A percentile compares a stretch with the other conserved stretches of the same genome.
Evolutionary conservation across 30 jellyfish, hydroid and myxozoan genomes (phyloP).

Genomic region (Mastigias papua): DNA sequence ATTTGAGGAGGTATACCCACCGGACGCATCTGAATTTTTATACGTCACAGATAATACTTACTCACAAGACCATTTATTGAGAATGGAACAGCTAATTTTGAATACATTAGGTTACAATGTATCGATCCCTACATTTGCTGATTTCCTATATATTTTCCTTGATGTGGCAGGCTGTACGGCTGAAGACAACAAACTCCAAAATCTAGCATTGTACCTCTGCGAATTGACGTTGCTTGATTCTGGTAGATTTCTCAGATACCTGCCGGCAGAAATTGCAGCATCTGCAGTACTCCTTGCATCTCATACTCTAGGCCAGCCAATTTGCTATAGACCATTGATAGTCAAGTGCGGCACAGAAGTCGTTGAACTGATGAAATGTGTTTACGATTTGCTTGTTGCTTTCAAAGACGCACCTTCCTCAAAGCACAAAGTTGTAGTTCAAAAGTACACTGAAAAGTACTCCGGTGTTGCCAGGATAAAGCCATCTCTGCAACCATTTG

Average conservation of each 20-base stretch:
- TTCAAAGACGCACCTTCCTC: slow-evolving; percentile 58
- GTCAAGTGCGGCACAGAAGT: slow-evolving; percentile 49
- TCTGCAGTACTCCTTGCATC: slow-evolving; percentile 60
- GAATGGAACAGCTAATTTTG: slow-evolving; percentile 92
- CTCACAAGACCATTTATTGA: slow-evolving; percentile 83
- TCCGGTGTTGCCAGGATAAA: slow-evolving; percentile 21
- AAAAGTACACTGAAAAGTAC: slow-evolving; percentile 78
- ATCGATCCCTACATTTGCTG: slow-evolving; percentile 85
- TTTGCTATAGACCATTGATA: slow-evolving; percentile 27
- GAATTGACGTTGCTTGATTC: slow-evolving; percentile 66
- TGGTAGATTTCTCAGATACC: slow-evolving; percentile 47
- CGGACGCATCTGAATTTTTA: slow-evolving; percentile 95
- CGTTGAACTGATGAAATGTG: slow-evolving; percentile 65
- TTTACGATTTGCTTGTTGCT: slow-evolving; percentile 58
- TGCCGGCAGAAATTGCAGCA: slow-evolving; percentile 71
- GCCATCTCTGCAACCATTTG: slow-evolving; percentile 8
- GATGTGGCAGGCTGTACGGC: slow-evolving; percentile 69
- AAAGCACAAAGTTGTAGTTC: slow-evolving; percentile 67
- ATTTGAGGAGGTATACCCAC: slow-evolving; percentile 96
- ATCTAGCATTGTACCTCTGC: slow-evolving; percentile 59
- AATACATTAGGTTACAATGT: slow-evolving; percentile 80
- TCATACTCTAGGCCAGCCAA: slow-evolving; percentile 38
- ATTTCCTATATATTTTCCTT: slow-evolving; percentile 79
- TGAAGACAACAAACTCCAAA: slow-evolving; percentile 5
- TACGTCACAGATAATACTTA: slow-evolving; percentile 98